Conservation (phyloP, 1,140 invertebrate genomes). For the Holotrichia oblita region DNA sequence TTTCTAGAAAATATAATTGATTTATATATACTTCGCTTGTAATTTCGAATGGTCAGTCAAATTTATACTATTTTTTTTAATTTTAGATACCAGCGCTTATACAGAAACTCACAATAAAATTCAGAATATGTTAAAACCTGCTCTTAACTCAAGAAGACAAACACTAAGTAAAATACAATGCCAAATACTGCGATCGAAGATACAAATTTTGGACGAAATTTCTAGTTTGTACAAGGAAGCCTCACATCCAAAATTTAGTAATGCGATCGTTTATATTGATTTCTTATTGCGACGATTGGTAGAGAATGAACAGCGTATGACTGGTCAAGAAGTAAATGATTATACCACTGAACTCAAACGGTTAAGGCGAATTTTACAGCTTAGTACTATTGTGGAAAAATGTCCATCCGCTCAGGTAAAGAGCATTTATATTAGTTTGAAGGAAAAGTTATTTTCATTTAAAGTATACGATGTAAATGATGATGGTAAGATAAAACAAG, state of each 20-base stretch:
- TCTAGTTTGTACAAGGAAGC: conserved; percentile 38
- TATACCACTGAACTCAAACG: conserved; percentile 53
- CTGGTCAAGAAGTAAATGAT: conserved; percentile 60
- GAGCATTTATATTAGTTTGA: neutral
- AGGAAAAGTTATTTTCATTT: neutral
- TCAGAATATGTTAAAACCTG: conserved; percentile 36
- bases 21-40: no score
- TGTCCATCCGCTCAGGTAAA: neutral
- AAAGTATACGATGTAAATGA: conserved; percentile 15
- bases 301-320: conserved; percentile 60
- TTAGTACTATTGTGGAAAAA: neutral
- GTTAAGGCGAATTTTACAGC: conserved; percentile 48
- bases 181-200: conserved; percentile 48
- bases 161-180: conserved; percentile 47
- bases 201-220: conserved; percentile 48
- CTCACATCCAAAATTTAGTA: neutral
- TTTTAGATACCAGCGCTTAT: neutral
- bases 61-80: no score
- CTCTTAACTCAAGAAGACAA: conserved; percentile 43
- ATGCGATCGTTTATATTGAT: conserved; percentile 9
- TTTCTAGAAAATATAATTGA: no score
- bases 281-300: conserved; percentile 43
- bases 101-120: neutral
- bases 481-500: conserved; percentile 43
- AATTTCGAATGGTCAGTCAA: no score